Evolutionary conservation across 2,113 vertebrate species (phyloP).

Genomic region (Aegithalos caudatus): DNA sequence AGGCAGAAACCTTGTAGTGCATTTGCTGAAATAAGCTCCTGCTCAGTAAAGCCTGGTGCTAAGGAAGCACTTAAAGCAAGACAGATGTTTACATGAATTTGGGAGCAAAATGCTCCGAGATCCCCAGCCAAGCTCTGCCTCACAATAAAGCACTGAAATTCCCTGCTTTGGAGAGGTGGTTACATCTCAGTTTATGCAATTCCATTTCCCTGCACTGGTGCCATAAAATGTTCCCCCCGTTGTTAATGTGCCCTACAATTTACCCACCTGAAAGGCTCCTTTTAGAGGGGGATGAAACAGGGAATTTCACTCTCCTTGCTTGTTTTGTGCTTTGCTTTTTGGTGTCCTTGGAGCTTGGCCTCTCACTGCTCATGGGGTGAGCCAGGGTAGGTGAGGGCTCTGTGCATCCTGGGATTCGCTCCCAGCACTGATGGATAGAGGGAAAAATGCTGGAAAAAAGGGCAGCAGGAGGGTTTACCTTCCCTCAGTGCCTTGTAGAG

Average conservation of each 20-base stretch:
- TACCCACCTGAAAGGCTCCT: background rate
- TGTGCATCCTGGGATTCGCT: background rate
- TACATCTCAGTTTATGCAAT: background rate
- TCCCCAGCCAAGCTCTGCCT: background rate
- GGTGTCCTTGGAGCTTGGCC: background rate
- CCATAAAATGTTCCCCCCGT: background rate
- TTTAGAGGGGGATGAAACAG: background rate
- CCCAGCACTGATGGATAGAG: background rate
- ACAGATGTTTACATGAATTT: background rate
- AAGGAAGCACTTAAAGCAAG: background rate
- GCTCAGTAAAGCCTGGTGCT: background rate
- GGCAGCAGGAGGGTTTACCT: background rate
- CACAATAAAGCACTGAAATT: background rate
- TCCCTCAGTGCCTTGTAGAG: fast-evolving
- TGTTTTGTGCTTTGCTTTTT: background rate
- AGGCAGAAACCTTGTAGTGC: background rate
- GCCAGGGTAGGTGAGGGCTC: background rate
- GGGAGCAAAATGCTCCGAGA: background rate
- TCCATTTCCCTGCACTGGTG: background rate
- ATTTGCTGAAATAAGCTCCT: background rate
- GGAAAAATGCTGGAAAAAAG: background rate
- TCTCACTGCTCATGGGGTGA: fast-evolving
- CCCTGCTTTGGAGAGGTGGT: background rate
- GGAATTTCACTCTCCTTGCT: fast-evolving
- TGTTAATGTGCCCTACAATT: background rate